Evolutionary conservation across 2,113 vertebrate genomes (phyloP).

Genomic region (Lepisosteus oculatus): DNA sequence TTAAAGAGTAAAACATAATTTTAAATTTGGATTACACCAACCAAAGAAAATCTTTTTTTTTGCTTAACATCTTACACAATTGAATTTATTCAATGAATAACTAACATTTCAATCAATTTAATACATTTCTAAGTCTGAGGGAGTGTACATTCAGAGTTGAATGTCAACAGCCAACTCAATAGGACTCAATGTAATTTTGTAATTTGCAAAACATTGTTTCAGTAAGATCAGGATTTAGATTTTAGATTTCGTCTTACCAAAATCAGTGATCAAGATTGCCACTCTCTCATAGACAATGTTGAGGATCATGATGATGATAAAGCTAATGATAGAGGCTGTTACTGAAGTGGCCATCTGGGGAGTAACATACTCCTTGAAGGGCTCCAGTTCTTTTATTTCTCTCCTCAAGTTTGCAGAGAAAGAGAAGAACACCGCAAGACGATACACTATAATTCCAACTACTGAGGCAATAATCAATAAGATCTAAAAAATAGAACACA

Average conservation of each 20-base stretch:
- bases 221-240: too few species aligned
- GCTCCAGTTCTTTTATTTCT: constrained; percentile 65
- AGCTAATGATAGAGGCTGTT: constrained; percentile 86
- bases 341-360: constrained; percentile 88
- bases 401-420: constrained; percentile 69
- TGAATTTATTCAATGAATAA: too few species aligned
- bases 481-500: constrained; percentile 58
- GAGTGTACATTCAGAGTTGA: too few species aligned
- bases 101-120: too few species aligned
- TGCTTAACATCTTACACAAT: too few species aligned
- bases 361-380: constrained; percentile 83
- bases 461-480: constrained; percentile 85
- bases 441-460: constrained; percentile 87
- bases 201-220: too few species aligned
- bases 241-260: constrained; percentile 60
- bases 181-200: too few species aligned
- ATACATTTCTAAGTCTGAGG: too few species aligned
- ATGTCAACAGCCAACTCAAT: too few species aligned
- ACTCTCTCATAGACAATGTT: constrained; percentile 87
- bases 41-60: too few species aligned
- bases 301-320: constrained; percentile 87
- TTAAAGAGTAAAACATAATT: too few species aligned
- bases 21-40: too few species aligned
- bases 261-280: constrained; percentile 89
- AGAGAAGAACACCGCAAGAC: constrained; percentile 82